phyloP scores from a whole-genome alignment of 2,113 vertebrate species.

The Percina caprodes region DNA sequence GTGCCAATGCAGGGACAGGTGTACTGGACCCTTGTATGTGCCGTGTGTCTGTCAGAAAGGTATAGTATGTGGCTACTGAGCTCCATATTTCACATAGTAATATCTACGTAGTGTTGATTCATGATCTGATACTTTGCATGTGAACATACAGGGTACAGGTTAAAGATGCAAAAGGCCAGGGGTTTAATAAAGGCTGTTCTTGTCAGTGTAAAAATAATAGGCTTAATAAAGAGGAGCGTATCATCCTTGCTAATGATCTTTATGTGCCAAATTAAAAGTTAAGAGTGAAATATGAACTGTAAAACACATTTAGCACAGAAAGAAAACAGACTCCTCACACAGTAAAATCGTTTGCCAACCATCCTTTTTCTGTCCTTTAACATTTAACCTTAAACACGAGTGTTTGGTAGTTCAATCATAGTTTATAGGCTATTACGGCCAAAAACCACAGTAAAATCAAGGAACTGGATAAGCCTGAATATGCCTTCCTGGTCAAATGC shows the following conservation, averaged over 20 bases:
- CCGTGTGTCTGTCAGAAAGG: slow-evolving; percentile 96
- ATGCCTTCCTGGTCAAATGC: not conserved
- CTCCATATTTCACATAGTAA: not conserved
- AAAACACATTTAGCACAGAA: slow-evolving; percentile 2
- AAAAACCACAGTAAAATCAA: not conserved
- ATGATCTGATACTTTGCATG: not conserved
- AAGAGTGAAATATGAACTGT: slow-evolving; percentile 13
- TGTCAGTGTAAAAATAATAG: not conserved
- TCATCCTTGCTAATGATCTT: slow-evolving; percentile 4
- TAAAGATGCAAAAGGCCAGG: not conserved
- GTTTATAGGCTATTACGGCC: not conserved
- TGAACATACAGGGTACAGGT: not conserved
- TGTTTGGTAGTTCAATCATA: not conserved
- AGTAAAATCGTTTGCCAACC: not conserved
- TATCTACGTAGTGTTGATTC: not conserved
- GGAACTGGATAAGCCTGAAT: not conserved
- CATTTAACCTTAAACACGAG: not conserved
- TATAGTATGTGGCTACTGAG: slow-evolving; percentile 60
- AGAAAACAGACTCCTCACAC: slow-evolving; percentile 10
- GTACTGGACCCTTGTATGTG: slow-evolving; percentile 93
- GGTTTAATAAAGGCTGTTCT: not conserved
- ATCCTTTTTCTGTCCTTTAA: not conserved
- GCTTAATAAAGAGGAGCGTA: not conserved
- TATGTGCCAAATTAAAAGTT: slow-evolving; percentile 5
- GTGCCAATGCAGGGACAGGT: slow-evolving; percentile 92